Conservation (phyloP, 2,888 invertebrate species). For the Agriopis marginaria region DNA sequence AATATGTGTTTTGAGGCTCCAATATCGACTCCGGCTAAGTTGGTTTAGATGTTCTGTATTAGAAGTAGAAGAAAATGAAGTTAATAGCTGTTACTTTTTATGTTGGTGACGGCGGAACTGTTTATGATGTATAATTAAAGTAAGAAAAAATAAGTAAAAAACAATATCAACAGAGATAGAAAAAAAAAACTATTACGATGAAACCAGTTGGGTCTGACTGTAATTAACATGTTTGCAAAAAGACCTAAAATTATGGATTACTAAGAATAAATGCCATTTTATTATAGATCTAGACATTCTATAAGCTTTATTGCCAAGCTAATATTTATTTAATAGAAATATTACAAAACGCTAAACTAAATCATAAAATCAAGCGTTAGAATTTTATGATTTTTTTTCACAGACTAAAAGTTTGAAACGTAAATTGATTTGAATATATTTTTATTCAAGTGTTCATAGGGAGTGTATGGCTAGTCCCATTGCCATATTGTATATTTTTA, state of each 20-base stretch:
- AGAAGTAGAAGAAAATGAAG: neutral
- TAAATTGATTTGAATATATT: conserved; percentile 31
- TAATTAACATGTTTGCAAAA: neutral
- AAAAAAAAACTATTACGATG: too few species aligned
- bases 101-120: conserved; percentile 10
- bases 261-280: conserved; percentile 10
- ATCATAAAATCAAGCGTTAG: conserved; percentile 43
- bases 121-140: too few species aligned
- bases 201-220: too few species aligned
- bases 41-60: conserved; percentile 13
- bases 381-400: conserved; percentile 40
- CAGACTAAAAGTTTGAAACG: conserved; percentile 8
- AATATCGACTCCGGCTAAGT: neutral
- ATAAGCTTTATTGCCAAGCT: conserved; percentile 1
- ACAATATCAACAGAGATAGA: too few species aligned
- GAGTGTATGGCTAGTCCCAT: conserved; percentile 27
- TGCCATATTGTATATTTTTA: conserved; percentile 34
- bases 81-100: neutral
- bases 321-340: conserved; percentile 8
- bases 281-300: conserved; percentile 10
- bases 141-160: too few species aligned
- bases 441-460: conserved; percentile 25
- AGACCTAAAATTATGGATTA: neutral
- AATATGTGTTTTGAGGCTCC: neutral
- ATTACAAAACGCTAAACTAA: conserved; percentile 32